A percentile compares a stretch with the other conserved stretches of the same genome.
phyloP scores from a whole-genome alignment of 2,888 invertebrate species.

The Xanthia togata region DNA sequence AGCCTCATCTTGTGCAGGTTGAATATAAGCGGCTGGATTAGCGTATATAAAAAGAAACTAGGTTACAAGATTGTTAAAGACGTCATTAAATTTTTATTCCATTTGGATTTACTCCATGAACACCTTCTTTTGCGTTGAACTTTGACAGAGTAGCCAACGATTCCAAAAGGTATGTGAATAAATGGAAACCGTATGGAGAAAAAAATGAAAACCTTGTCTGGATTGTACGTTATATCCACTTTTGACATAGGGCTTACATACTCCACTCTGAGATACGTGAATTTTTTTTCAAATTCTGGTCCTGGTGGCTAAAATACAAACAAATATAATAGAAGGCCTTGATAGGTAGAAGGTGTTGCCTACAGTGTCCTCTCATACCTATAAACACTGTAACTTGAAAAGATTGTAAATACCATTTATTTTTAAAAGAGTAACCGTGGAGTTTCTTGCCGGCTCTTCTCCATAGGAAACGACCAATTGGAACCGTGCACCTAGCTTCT shows the following conservation, averaged over 20 bases:
- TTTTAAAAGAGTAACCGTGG: no score
- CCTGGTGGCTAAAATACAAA: slow-evolving; percentile 55
- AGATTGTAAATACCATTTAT: no score
- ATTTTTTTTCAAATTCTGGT: slow-evolving; percentile 47
- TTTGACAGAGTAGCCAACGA: slow-evolving; percentile 71
- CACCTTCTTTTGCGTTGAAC: background rate
- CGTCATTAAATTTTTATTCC: background rate
- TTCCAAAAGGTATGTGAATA: slow-evolving; percentile 64
- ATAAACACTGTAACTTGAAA: no score
- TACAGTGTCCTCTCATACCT: no score
- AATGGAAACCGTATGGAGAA: slow-evolving; percentile 73
- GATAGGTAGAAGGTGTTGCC: no score
- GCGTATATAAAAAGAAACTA: background rate
- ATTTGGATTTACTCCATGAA: background rate
- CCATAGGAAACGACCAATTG: no score
- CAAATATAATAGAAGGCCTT: background rate
- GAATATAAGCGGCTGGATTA: slow-evolving; percentile 68
- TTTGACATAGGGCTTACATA: slow-evolving; percentile 68
- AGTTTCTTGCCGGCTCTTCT: no score
- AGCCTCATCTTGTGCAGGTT: slow-evolving; percentile 82
- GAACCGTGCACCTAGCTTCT: no score
- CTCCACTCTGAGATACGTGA: slow-evolving; percentile 69
- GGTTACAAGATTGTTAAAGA: slow-evolving; percentile 1
- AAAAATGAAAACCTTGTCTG: slow-evolving; percentile 45
- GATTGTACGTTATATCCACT: slow-evolving; percentile 64